Conservation (phyloP, 1,140 invertebrate genomes). For the Pseudomyrmex sp. region DNA sequence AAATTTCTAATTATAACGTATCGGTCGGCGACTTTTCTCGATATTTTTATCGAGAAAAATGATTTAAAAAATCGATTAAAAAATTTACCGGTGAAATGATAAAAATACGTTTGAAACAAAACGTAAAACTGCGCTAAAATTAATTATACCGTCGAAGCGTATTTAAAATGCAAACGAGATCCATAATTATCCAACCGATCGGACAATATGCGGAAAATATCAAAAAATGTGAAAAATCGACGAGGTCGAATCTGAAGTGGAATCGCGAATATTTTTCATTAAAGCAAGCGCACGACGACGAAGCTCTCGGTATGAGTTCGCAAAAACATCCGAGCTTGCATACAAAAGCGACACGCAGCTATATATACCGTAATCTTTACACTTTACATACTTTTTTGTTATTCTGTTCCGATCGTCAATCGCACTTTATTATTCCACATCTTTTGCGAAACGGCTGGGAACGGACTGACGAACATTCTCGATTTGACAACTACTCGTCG, state of each 20-base stretch:
- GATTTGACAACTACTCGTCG: slow-evolving; percentile 38
- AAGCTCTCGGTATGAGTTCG: background rate
- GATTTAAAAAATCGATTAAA: background rate
- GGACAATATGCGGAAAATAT: slow-evolving; percentile 8
- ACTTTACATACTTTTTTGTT: slow-evolving; percentile 26
- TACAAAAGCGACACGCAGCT: slow-evolving; percentile 13
- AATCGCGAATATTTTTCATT: slow-evolving; percentile 47
- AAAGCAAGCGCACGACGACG: background rate
- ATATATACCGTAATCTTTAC: slow-evolving; percentile 26
- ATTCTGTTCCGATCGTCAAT: slow-evolving; percentile 29
- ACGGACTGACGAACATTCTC: slow-evolving; percentile 17
- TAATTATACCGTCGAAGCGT: slow-evolving; percentile 24
- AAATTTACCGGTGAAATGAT: background rate
- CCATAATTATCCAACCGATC: background rate
- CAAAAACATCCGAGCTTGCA: background rate
- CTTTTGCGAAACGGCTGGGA: slow-evolving; percentile 15
- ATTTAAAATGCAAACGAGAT: slow-evolving; percentile 27
- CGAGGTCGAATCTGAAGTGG: background rate
- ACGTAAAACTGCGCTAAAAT: slow-evolving; percentile 12
- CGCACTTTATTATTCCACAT: slow-evolving; percentile 21
- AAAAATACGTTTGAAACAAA: background rate
- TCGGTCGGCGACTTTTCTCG: background rate
- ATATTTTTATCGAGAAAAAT: background rate
- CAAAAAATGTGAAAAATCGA: slow-evolving; percentile 27
- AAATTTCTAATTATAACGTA: background rate